These are phyloP conservation scores for Diarsia brunnea DNA, from an alignment of 2,888 invertebrate genomes.

Conservation along the genomic window DNA sequence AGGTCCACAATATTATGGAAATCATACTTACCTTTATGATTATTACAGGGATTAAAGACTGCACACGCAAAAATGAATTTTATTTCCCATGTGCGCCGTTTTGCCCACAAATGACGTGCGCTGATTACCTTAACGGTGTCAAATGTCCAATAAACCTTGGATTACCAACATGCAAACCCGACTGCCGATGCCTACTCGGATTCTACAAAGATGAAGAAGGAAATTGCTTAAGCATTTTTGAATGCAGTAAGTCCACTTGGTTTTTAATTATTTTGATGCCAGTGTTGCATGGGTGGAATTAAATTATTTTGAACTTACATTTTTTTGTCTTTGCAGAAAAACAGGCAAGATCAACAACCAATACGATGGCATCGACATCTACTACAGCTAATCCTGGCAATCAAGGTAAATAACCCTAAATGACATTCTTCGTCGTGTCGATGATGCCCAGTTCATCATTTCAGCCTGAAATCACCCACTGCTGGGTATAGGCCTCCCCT, in stretches of 20 bases:
- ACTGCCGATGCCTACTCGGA: slow-evolving; percentile 64
- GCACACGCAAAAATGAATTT: slow-evolving; percentile 36
- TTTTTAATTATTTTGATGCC: not conserved
- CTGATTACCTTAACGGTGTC: slow-evolving; percentile 39
- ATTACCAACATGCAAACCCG: slow-evolving; percentile 48
- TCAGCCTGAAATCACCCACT: too few relatives aligned
- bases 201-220: slow-evolving; percentile 61
- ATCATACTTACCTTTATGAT: not conserved
- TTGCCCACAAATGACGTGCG: slow-evolving; percentile 51
- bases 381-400: not conserved
- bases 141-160: slow-evolving; percentile 1
- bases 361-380: not conserved
- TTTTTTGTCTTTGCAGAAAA: slow-evolving; percentile 10
- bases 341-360: slow-evolving; percentile 13
- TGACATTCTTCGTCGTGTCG: not conserved
- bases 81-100: slow-evolving; percentile 33
- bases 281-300: not conserved
- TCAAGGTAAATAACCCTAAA: slow-evolving; percentile 20
- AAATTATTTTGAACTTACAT: not conserved
- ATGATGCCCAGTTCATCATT: too few relatives aligned
- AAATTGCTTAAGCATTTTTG: slow-evolving; percentile 57
- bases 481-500: too few relatives aligned
- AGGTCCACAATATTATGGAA: not conserved
- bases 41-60: slow-evolving; percentile 39
- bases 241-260: slow-evolving; percentile 63